A percentile compares a stretch with the other conserved stretches of the same genome.
phyloP scores from a whole-genome alignment of 2,797 vertebrate genomes.

The Acropternis orthonyx region DNA sequence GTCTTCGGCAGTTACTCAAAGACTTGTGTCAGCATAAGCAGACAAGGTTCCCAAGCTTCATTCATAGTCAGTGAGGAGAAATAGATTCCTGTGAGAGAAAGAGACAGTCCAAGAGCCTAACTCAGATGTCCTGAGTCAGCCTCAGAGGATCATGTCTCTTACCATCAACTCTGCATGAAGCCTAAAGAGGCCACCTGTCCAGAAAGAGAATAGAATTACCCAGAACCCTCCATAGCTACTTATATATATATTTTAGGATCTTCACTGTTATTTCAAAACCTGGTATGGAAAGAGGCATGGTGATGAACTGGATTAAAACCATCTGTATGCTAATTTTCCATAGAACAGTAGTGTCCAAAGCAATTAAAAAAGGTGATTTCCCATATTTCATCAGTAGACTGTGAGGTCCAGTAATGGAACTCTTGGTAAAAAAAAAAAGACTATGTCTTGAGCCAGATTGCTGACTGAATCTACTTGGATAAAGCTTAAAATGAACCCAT shows the following conservation, averaged over 20 bases:
- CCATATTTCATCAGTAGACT: background rate
- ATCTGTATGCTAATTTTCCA: background rate
- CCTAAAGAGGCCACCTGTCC: background rate
- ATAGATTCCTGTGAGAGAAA: background rate
- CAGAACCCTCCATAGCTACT: background rate
- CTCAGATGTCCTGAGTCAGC: background rate
- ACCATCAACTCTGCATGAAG: background rate
- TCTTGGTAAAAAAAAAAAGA: background rate
- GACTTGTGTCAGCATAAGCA: background rate
- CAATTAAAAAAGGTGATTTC: background rate
- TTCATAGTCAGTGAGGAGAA: background rate
- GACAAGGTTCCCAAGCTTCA: background rate
- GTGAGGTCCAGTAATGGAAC: background rate
- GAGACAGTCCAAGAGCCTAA: background rate
- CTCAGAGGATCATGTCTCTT: background rate
- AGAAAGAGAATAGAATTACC: background rate
- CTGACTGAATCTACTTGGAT: background rate
- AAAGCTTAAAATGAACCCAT: background rate
- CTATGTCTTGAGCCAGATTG: background rate
- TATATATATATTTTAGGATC: background rate
- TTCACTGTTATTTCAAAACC: background rate
- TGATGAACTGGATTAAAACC: background rate
- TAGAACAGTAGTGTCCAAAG: background rate
- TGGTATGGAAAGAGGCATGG: background rate
- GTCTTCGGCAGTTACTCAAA: slow-evolving; percentile 12